Percentiles rank a stretch among this genome's conserved stretches.
Evolutionary conservation across 2,797 vertebrate genomes (phyloP).

Genomic region (Pampus argenteus): DNA sequence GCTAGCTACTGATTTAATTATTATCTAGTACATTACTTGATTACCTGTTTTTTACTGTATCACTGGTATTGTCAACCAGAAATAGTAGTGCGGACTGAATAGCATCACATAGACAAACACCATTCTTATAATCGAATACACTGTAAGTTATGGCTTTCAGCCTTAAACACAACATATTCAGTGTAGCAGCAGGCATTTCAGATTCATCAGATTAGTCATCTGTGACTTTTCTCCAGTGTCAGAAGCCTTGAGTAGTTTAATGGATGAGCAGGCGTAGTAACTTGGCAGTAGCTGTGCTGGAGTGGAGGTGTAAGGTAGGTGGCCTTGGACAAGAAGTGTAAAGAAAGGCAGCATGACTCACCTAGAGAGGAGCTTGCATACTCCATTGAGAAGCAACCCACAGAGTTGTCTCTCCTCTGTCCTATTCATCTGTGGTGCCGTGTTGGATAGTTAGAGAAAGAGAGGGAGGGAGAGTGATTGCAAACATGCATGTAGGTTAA

Average conservation of each 20-base stretch:
- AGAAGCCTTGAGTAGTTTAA: conserved; percentile 54
- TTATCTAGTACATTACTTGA: neutral
- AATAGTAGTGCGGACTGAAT: conserved; percentile 3
- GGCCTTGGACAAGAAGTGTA: conserved; percentile 71
- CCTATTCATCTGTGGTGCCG: conserved; percentile 54
- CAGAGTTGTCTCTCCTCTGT: conserved; percentile 51
- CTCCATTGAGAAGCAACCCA: conserved; percentile 71
- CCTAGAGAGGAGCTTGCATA: conserved; percentile 57
- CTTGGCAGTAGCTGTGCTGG: conserved; percentile 50
- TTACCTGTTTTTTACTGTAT: neutral
- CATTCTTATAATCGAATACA: conserved; percentile 9
- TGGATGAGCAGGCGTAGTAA: conserved; percentile 64
- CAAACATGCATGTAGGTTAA: conserved; percentile 72
- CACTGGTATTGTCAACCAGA: neutral
- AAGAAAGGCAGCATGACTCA: conserved; percentile 78
- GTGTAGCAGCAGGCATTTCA: conserved; percentile 41
- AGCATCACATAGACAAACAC: neutral
- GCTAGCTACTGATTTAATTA: neutral
- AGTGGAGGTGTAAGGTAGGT: conserved; percentile 77
- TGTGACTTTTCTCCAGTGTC: conserved; percentile 53
- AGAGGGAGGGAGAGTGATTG: conserved; percentile 25
- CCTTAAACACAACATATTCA: conserved; percentile 22
- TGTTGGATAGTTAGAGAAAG: conserved; percentile 37
- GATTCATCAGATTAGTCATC: conserved; percentile 50
- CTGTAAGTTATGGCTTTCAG: conserved; percentile 7